phyloP scores from a whole-genome alignment of 2,113 vertebrate species.

The Anoura caudifer region DNA sequence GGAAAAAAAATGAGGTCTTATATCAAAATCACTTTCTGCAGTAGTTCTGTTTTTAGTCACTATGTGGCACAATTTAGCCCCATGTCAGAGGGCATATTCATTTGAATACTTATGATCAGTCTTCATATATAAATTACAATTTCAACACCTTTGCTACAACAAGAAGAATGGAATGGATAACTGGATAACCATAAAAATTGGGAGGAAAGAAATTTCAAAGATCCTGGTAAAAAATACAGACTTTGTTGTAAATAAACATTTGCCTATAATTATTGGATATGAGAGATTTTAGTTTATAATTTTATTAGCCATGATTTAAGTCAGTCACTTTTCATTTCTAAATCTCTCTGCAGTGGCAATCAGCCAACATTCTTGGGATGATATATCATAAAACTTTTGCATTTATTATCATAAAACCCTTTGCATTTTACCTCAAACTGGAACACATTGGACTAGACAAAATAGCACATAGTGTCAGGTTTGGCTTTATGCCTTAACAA shows the following conservation, averaged over 20 bases:
- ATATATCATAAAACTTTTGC: background rate
- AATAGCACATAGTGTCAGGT: background rate
- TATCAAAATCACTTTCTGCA: conserved; percentile 9
- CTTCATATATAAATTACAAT: background rate
- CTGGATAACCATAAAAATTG: background rate
- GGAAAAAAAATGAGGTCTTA: background rate
- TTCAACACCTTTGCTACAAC: background rate
- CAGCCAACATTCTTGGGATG: background rate
- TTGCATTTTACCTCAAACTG: background rate
- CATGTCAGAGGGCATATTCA: background rate
- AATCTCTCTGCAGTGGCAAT: background rate
- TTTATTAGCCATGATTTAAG: background rate
- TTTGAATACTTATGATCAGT: background rate
- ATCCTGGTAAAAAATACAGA: background rate
- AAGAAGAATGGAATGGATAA: background rate
- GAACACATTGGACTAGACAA: background rate
- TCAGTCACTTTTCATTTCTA: background rate
- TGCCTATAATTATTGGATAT: background rate
- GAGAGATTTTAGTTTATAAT: background rate
- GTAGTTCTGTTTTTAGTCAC: conserved; percentile 26
- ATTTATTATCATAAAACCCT: no score
- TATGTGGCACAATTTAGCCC: background rate
- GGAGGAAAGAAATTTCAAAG: background rate
- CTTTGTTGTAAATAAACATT: background rate
- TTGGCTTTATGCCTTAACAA: background rate